phyloP scores from a whole-genome alignment of 2,888 invertebrate genomes.

The Podabrus alpinus region DNA sequence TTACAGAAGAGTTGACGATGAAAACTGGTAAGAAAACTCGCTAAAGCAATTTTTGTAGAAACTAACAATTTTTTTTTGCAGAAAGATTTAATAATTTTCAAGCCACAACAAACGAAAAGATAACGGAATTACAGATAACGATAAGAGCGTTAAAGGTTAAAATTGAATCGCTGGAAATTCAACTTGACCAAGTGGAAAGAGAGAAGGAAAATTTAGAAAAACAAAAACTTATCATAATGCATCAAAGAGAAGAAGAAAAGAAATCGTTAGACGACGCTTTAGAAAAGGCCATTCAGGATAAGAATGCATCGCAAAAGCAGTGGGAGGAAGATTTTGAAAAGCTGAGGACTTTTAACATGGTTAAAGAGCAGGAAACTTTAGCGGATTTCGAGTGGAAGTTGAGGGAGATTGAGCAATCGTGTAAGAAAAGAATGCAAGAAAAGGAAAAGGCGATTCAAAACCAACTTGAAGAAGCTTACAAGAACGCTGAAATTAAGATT shows the following conservation, averaged over 20 bases:
- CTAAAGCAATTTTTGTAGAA: background rate
- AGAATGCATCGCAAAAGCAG: constrained; percentile 61
- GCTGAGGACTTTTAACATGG: constrained; percentile 67
- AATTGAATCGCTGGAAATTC: constrained; percentile 58
- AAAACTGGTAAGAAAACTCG: constrained; percentile 58
- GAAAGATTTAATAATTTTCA: constrained; percentile 47
- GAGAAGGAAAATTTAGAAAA: constrained; percentile 57
- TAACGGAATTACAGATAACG: constrained; percentile 56
- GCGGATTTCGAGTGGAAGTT: constrained; percentile 86
- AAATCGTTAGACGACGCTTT: constrained; percentile 62
- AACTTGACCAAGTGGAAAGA: constrained; percentile 56
- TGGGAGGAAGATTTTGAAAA: constrained; percentile 73
- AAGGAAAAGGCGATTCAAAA: constrained; percentile 64
- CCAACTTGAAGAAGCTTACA: constrained; percentile 56
- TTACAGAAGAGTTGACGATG: constrained; percentile 62
- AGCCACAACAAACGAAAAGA: constrained; percentile 49
- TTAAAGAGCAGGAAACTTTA: constrained; percentile 73
- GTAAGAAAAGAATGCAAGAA: constrained; percentile 66
- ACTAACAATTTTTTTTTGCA: constrained; percentile 24
- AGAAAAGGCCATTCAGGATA: constrained; percentile 65
- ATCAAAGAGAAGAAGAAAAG: constrained; percentile 58
- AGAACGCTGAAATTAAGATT: constrained; percentile 51
- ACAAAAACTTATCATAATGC: constrained; percentile 49
- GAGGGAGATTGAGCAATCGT: constrained; percentile 72
- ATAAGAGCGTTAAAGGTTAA: constrained; percentile 58